phyloP scores from a whole-genome alignment of 2,797 vertebrate species.

The Cebuella pygmaea region DNA sequence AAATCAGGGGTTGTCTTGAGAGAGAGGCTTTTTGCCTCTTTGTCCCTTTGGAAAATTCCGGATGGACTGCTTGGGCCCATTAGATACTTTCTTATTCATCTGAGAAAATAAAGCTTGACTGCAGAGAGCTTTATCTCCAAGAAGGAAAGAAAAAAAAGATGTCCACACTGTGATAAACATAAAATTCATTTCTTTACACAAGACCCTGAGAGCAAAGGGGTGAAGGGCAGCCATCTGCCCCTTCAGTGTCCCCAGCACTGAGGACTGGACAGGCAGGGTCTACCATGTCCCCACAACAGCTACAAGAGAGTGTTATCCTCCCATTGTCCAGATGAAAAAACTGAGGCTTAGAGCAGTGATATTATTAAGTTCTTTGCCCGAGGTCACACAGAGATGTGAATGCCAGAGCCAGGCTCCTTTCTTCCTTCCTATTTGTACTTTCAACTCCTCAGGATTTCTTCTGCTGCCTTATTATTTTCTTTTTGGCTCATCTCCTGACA shows the following conservation, averaged over 20 bases:
- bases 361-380: neutral
- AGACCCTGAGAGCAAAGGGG: neutral
- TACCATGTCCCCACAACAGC: neutral
- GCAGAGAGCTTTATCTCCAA: neutral
- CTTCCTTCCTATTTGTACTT: neutral
- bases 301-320: neutral
- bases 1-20: neutral
- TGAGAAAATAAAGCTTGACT: conserved; percentile 17
- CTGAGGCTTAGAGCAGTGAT: neutral
- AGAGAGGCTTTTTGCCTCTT: neutral
- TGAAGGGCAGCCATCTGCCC: rapidly evolving
- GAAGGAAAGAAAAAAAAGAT: neutral
- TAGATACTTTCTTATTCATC: neutral
- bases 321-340: neutral
- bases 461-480: neutral
- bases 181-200: neutral
- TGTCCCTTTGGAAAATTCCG: neutral
- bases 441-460: neutral
- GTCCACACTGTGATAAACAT: neutral
- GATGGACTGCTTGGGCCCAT: neutral
- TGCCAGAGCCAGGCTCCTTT: neutral
- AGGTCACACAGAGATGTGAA: neutral
- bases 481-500: neutral
- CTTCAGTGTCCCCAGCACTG: neutral
- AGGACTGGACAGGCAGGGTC: neutral